Base-by-base conservation (phyloP, 1,140 invertebrate genomes). In the Amphibalanus amphitrite region DNA sequence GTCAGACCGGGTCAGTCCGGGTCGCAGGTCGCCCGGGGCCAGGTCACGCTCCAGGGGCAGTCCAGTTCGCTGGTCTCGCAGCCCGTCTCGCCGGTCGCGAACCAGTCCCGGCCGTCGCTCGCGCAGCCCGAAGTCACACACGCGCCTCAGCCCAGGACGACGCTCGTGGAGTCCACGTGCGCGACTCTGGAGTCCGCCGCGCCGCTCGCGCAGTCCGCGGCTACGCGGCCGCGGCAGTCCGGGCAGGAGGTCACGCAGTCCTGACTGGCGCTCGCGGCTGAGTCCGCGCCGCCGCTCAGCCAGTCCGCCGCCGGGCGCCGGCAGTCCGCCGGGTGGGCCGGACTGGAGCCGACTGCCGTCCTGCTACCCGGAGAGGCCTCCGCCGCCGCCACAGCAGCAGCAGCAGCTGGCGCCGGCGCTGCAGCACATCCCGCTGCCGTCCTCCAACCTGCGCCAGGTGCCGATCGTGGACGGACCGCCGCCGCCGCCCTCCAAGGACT, bases 401-500 rank as follows among this genome's bases (percentile, higher is more conserved):
- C 38, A 28, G 38, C 26, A 1, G 26, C 28, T 40, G 64, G 23
- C 26, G 64, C 40, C n/a, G n/a, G n/a, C 67, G 25, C 38, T 17
- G 30, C 40, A 69, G 26, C 70, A 28, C 29, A 47, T 47, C n/a
- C 69, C 59, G 69, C 70, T 26, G 13, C 38, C 47, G 28, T 67
- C 47, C n/a, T 71, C 70, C 67, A 47, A 38, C 28, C 70, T 70
- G 25, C 70, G 40, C 15, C 67, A 72, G 25, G 47, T 74, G 28
- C 72, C 71, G 30, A 72, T 72, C 15, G 69, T 70, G 15, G 65
- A 29, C 64, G 70, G 20, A 15, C 33, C 65, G 70, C 67, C 10
- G 33, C 28, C 47, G 64, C n/a, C n/a, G n/a, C n/a, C n/a, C n/a
- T 69, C 38, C 72, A 69, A 59, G 70, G 71, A 15, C 74, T 74